Percentiles rank a stretch among this genome's conserved stretches.
phyloP scores from a whole-genome alignment of 2,888 invertebrate species.

The Cryptosula pallasiana region DNA sequence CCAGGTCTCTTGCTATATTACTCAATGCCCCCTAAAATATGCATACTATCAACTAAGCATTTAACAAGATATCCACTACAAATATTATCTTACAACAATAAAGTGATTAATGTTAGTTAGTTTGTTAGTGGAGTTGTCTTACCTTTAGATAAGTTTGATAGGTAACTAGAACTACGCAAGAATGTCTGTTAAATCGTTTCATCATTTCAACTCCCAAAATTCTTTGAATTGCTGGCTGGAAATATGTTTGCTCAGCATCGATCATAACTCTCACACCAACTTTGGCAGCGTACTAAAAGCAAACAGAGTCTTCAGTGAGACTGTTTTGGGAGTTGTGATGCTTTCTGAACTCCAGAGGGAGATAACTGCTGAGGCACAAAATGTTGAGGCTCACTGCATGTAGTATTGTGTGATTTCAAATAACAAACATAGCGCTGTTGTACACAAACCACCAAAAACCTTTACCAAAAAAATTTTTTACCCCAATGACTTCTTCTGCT shows the following conservation, averaged over 20 bases:
- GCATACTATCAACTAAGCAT: too few relatives aligned
- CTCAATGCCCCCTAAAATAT: neutral
- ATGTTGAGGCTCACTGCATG: too few relatives aligned
- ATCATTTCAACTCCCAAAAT: constrained; percentile 24
- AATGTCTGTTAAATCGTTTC: neutral
- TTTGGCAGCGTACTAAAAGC: constrained; percentile 5
- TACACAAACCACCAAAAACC: too few relatives aligned
- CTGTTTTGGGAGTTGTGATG: neutral
- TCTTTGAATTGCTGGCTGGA: constrained; percentile 20
- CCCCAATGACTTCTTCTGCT: neutral
- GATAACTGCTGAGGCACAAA: too few relatives aligned
- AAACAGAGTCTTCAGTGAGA: neutral
- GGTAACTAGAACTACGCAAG: neutral
- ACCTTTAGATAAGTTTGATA: constrained; percentile 24
- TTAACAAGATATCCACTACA: too few relatives aligned
- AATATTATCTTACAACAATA: too few relatives aligned
- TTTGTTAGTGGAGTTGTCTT: too few relatives aligned
- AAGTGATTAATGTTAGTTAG: too few relatives aligned
- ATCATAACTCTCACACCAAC: constrained; percentile 20
- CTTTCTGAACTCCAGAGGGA: too few relatives aligned
- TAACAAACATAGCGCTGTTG: too few relatives aligned
- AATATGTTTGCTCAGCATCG: constrained; percentile 23
- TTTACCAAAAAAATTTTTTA: too few relatives aligned
- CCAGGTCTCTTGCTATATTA: constrained; percentile 10
- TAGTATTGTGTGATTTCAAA: too few relatives aligned